Evolutionary conservation across 2,888 invertebrate species (phyloP).

Genomic region (Tipula vernalis): DNA sequence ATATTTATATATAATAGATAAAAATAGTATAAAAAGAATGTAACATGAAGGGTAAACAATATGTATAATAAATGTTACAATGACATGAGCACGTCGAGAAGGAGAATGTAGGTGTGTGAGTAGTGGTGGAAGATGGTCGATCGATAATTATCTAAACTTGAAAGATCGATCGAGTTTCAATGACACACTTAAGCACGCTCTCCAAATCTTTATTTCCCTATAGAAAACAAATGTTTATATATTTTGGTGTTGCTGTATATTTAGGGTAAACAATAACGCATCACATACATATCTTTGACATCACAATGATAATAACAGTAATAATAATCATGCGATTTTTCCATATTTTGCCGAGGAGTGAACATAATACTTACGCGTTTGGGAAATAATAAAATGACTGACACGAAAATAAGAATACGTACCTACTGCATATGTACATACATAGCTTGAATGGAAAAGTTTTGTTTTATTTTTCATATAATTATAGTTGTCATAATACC

Average conservation of each 20-base stretch:
- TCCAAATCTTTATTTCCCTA: background rate
- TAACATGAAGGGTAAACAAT: background rate
- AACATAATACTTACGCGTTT: background rate
- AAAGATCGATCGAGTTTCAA: background rate
- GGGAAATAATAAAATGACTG: background rate
- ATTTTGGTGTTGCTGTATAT: background rate
- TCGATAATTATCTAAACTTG: background rate
- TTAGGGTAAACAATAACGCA: background rate
- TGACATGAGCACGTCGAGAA: background rate
- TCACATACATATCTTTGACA: background rate
- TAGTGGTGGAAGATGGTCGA: background rate
- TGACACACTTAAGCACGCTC: background rate
- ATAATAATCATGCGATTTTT: background rate
- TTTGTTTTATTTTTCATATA: background rate
- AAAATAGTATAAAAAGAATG: background rate
- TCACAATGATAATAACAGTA: background rate
- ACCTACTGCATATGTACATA: background rate
- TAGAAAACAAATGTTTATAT: background rate
- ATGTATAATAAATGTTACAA: background rate
- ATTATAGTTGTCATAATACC: constrained; percentile 4
- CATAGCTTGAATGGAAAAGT: background rate
- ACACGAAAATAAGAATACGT: background rate
- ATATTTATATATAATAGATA: background rate
- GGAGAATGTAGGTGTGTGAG: background rate
- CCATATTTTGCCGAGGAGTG: background rate